A percentile compares a stretch with the other conserved stretches of the same genome.
Evolutionary conservation across 2,113 vertebrate species (phyloP).

Genomic region (Vireo altiloquus): DNA sequence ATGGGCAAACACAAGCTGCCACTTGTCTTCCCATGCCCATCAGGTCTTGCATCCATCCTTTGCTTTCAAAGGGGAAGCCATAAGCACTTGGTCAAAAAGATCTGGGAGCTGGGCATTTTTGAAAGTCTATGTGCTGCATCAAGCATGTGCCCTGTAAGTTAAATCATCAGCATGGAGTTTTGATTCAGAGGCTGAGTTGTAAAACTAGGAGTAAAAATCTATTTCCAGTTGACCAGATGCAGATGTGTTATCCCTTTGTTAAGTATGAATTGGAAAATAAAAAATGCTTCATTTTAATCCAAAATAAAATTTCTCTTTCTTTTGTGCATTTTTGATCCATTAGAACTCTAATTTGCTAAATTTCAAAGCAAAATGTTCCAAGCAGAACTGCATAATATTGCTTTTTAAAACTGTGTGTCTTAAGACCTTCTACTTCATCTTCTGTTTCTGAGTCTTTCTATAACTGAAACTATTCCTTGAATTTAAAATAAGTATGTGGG

Average conservation of each 20-base stretch:
- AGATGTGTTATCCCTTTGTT: fast-evolving
- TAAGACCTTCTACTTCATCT: background rate
- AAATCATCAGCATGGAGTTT: background rate
- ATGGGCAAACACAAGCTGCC: background rate
- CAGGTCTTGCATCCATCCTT: background rate
- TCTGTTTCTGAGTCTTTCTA: background rate
- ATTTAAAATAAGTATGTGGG: background rate
- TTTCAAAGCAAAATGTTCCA: background rate
- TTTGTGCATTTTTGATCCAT: background rate
- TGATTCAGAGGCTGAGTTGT: background rate
- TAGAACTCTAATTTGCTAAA: background rate
- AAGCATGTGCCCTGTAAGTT: background rate
- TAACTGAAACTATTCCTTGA: background rate
- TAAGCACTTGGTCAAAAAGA: background rate
- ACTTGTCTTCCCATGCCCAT: background rate
- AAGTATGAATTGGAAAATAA: background rate
- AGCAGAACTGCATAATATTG: background rate
- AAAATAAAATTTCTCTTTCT: background rate
- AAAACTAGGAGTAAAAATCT: background rate
- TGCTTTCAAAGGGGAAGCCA: background rate
- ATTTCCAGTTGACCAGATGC: background rate
- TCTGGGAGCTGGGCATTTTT: background rate
- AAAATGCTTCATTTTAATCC: background rate
- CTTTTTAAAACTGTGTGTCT: background rate
- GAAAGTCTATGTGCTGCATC: background rate